A percentile compares a stretch with the other conserved stretches of the same genome.
phyloP scores from a whole-genome alignment of 1,140 invertebrate species.

The Microplitis mediator region DNA sequence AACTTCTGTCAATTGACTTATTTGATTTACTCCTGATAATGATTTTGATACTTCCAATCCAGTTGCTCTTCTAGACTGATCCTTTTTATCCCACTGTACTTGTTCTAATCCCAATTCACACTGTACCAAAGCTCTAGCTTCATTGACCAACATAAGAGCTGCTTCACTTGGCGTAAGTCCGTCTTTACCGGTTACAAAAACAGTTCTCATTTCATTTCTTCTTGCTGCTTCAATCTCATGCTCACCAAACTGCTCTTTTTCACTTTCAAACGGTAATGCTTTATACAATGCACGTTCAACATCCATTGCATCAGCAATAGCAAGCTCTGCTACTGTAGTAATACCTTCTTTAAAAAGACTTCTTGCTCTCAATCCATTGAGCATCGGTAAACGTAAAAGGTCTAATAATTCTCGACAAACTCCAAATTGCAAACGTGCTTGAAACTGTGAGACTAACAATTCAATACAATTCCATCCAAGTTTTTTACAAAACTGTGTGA shows the following conservation, averaged over 20 bases:
- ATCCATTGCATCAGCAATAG: conserved; percentile 70
- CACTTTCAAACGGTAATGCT: conserved; percentile 83
- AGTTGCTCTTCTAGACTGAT: background rate
- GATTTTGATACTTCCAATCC: background rate
- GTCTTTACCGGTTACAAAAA: conserved; percentile 84
- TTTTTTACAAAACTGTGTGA: conserved; percentile 88
- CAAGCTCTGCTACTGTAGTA: conserved; percentile 77
- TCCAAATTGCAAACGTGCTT: conserved; percentile 92
- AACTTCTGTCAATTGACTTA: background rate
- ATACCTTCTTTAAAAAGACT: conserved; percentile 84
- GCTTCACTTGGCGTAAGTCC: conserved; percentile 83
- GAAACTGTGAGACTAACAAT: conserved; percentile 89
- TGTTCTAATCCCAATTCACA: conserved; percentile 62
- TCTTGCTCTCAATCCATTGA: conserved; percentile 86
- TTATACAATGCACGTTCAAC: conserved; percentile 81
- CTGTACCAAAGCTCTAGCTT: conserved; percentile 74
- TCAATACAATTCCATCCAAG: conserved; percentile 94
- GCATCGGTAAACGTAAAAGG: conserved; percentile 80
- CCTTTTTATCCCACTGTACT: conserved; percentile 54
- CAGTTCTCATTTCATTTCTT: conserved; percentile 70
- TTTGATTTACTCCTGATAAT: background rate
- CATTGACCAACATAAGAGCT: conserved; percentile 77
- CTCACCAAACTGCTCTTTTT: conserved; percentile 75
- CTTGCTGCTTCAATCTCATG: conserved; percentile 70
- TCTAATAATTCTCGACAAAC: conserved; percentile 91